Evolutionary conservation across 2,797 vertebrate genomes (phyloP), one percentile per base, ranked within the genome.

Genomic region (Leucoraja ocellata): DNA sequence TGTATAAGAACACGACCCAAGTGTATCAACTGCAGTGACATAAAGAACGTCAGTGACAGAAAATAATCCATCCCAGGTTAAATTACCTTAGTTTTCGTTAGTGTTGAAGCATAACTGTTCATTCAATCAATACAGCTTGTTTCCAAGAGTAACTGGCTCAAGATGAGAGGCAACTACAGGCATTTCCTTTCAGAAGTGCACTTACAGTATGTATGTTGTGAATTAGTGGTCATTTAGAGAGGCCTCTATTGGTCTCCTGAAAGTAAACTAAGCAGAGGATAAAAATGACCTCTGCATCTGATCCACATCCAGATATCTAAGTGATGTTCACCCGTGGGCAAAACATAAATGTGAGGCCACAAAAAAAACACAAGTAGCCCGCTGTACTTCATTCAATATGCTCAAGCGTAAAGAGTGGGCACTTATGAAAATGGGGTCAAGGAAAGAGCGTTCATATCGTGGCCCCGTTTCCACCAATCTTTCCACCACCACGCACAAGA

Each of bases 21-120:
- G 90, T 92, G 90, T 92, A 92, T 92, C 90, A 92, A 76, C 71
- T 76, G 23, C 90, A 91, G 88, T 73, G 88, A 91, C 88, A 91
- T 91, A 91, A 91, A 73, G 73, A 73, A 39, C 36, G 9, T 73
- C 36, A 25, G 39, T 76, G 90, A 92, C 90, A 92, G 71, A 92
- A 92, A 39, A 92, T 39, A 92, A 76, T 92, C 71, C 71, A 46
- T 74, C 90, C 39, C 65, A 73, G 25, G 71, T 92, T 92, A 92
- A 92, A 92, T 92, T 92, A 58, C 71, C 71, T 76, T 92, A 54
- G 90, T 58, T 92, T 91, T 73, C 39, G 14, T 76, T 76, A 76
- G 71, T 92, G 25, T 92, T n/a, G 46, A 58, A 54, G 71, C 39
- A 92, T 76, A 76, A 76, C 90, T 92, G 90, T 23, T 13, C 68